Evolutionary conservation across 1,140 invertebrate genomes (phyloP).

Genomic region (Meloidogyne hapla): DNA sequence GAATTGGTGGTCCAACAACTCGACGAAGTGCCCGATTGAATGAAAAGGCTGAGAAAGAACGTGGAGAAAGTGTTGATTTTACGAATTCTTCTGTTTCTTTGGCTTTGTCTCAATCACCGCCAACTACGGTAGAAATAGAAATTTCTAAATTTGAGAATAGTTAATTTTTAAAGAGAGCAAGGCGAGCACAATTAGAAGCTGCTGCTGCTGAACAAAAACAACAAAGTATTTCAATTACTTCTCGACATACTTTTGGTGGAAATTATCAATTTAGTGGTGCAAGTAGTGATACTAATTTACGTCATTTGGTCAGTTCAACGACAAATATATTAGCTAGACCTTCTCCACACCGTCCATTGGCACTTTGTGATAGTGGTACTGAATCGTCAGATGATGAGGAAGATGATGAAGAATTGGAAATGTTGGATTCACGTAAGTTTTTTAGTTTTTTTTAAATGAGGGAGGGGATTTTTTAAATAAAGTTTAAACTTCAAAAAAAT

Average conservation of each 20-base stretch:
- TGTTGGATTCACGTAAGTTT: slow-evolving; percentile 36
- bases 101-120: slow-evolving; percentile 1
- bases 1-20: slow-evolving; percentile 5
- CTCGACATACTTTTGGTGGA: not conserved
- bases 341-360: not conserved
- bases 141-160: not conserved
- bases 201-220: not conserved
- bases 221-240: not conserved
- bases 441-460: not conserved
- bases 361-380: slow-evolving; percentile 28
- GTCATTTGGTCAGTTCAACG: not conserved
- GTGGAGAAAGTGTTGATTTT: not conserved
- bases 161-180: not conserved
- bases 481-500: not conserved
- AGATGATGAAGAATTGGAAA: slow-evolving; percentile 41
- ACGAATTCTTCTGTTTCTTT: not conserved
- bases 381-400: slow-evolving; percentile 21
- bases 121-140: slow-evolving; percentile 4
- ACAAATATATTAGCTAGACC: not conserved
- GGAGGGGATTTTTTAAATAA: not conserved
- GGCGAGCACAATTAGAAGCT: not conserved
- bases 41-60: slow-evolving; percentile 15
- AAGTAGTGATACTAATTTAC: not conserved
- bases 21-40: slow-evolving; percentile 27
- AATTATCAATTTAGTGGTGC: not conserved